Base-by-base conservation (phyloP, 2,888 invertebrate species). In the Sclerodermus sp. region DNA sequence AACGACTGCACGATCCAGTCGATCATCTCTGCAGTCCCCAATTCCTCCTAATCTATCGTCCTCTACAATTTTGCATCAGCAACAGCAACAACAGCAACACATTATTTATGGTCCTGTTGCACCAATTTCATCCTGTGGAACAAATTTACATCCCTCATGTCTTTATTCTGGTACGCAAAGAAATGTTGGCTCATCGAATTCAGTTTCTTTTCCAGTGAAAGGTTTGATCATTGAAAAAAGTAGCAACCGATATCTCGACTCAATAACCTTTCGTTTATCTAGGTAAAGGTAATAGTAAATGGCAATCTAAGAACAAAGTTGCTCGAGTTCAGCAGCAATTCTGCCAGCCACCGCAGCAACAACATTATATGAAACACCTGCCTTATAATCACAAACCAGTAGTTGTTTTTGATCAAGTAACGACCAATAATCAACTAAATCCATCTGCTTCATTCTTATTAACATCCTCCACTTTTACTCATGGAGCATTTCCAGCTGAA, bases 241-340 rank as follows among this genome's bases (percentile, higher is more conserved):
- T 15, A 34, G 16, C 34, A 10, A 1, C 12, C n/a, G 12, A 2
- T 42, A 2, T 10, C 37, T 42, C 41, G 44, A 16, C 1, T 32
- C 15, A 1, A 29, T 23, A 13, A 34, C 10, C n/a, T 16, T 41
- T 34, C 32, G 5, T 34, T 8, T 34, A 34, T 34, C 3, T 12
- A 34, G 34, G 12, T 36, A 48, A 14, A 47, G 23, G 10, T 12
- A 12, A 34, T 12, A 34, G 12, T 18, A 66, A 66, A 55, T 73
- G 73, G 71, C 68, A 67, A 30, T 56, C 60, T 13, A 74, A 73
- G 60, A 64, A 48, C 55, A 72, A 69, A 42, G 47, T 58, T 15
- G 38, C 58, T 1, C 66, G 66, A 34, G 59, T 53, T 15, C 68
- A 67, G 23, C 60, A 63, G 2, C 65, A 62, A 44, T 53, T 61